Evolutionary conservation across 1,140 invertebrate genomes (phyloP), one percentile per base, ranked within the genome.

Genomic region (Euwallacea similis): DNA sequence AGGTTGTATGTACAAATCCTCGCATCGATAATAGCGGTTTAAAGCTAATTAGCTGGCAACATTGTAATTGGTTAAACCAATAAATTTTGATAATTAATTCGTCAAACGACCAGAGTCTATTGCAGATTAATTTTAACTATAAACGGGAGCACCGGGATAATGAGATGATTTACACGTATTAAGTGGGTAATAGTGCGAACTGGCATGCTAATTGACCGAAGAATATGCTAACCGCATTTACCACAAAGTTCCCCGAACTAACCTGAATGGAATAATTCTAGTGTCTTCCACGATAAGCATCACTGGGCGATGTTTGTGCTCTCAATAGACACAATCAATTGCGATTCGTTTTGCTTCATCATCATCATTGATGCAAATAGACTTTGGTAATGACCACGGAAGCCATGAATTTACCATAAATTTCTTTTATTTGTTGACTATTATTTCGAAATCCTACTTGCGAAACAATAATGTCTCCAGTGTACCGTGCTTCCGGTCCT

Each of bases 11-110:
- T 33, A 33, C 21, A 33, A 33, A 33, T 33, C 21, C 21, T 33
- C 21, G 21, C 21, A 33, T 33, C 21, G 21, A 33, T 33, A 33
- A 33, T 33, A 33, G 21, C 21, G 21, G 21, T 33, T 33, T 33
- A 33, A 33, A 33, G 21, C 21, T 33, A 33, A 33, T 33, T 33
- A 33, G 21, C 21, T 33, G 21, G 21, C 21, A 33, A 33, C 21
- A 33, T 33, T 33, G 21, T 50, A 13, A 50, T 50, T 0, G 2
- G 46, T 50, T 68, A 68, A 68, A 53, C 66, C 66, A 68, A 68
- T 68, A 61, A 68, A 67, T 74, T 47, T 47, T 60, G 68, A 67
- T 71, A 74, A 74, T 71, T 74, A 70, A 64, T 71, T 74, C 60
- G 59, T 69, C 61, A 71, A 65, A 74, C 65, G 64, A 66, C 70